phyloP scores from a whole-genome alignment of 2,113 vertebrate species.

The Nematolebias whitei region DNA sequence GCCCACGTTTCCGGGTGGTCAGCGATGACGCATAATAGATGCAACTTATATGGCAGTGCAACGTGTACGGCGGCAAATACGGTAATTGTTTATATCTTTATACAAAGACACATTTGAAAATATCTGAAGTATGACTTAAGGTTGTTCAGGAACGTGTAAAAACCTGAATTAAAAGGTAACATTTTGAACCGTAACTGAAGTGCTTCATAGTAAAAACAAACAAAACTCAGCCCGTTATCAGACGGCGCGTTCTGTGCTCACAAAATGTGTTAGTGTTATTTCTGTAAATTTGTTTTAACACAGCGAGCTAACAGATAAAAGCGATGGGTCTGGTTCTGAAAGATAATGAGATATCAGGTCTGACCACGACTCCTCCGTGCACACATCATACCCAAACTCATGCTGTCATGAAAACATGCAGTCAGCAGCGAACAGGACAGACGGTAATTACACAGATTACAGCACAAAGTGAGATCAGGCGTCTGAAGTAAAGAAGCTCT shows the following conservation, averaged over 20 bases:
- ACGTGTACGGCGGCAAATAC: no score
- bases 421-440: slow-evolving; percentile 36
- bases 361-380: slow-evolving; percentile 52
- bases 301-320: slow-evolving; percentile 26
- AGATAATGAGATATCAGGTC: slow-evolving; percentile 70
- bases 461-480: slow-evolving; percentile 37
- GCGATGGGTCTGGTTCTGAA: slow-evolving; percentile 56
- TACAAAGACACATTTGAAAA: no score
- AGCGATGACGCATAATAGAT: no score
- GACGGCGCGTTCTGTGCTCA: neutral
- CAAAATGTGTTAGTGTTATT: slow-evolving; percentile 12
- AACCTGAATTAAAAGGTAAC: neutral
- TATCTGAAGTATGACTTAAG: no score
- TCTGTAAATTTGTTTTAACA: slow-evolving; percentile 33
- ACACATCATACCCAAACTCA: slow-evolving; percentile 55
- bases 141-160: neutral
- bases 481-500: slow-evolving; percentile 21
- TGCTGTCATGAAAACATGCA: slow-evolving; percentile 35
- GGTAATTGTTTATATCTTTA: no score
- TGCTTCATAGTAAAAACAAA: slow-evolving; percentile 4
- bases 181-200: neutral
- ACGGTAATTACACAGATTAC: slow-evolving; percentile 43
- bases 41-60: no score
- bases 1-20: no score
- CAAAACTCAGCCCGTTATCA: neutral